phyloP scores from a whole-genome alignment of 1,140 invertebrate species.

The Polypedilum pembai region DNA sequence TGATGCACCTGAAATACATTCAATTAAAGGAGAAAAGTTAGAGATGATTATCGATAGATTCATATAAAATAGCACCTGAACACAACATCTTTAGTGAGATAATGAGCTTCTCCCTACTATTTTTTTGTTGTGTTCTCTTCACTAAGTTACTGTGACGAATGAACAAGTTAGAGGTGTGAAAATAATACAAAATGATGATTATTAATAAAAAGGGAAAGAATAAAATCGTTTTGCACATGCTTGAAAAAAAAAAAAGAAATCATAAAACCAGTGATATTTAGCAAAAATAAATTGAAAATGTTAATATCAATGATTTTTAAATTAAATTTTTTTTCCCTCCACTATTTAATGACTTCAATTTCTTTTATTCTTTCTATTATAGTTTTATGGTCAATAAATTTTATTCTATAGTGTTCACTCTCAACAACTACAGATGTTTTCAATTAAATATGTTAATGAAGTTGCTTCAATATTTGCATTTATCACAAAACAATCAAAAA shows the following conservation, averaged over 20 bases:
- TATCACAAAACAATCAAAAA: too few species aligned
- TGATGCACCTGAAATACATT: conserved; percentile 21
- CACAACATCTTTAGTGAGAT: background rate
- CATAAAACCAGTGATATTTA: conserved; percentile 28
- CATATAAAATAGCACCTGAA: background rate
- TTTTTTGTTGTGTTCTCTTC: background rate
- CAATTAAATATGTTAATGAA: too few species aligned
- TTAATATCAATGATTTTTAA: conserved; percentile 24
- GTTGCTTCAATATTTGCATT: too few species aligned
- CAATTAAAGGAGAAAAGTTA: background rate
- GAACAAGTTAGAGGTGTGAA: background rate
- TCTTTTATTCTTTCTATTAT: too few species aligned
- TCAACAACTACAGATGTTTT: too few species aligned
- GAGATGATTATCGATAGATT: background rate
- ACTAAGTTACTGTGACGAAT: conserved; percentile 1
- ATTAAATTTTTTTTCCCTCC: background rate
- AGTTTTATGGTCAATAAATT: too few species aligned
- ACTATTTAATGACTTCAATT: too few species aligned
- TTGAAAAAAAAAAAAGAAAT: background rate
- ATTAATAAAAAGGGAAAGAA: background rate
- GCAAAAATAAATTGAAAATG: background rate
- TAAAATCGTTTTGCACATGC: background rate
- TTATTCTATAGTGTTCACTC: too few species aligned
- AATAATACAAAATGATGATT: background rate
- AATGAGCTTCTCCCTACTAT: background rate